These are phyloP conservation scores for Autographa gamma DNA, from an alignment of 2,888 invertebrate species.

Conservation along the genomic window DNA sequence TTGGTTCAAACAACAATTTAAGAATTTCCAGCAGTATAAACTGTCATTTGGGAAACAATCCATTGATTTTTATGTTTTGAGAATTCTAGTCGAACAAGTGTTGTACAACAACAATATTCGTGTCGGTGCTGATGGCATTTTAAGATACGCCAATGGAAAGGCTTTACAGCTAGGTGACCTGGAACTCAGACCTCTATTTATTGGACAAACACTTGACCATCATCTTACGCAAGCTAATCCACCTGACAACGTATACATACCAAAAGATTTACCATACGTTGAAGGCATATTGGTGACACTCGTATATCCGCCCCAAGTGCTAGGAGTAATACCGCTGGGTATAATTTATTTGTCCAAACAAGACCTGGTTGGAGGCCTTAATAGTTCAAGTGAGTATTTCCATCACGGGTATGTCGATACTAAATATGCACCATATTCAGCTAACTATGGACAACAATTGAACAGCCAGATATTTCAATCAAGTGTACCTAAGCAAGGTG, in stretches of 20 bases:
- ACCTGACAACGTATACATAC: slow-evolving; percentile 18
- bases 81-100: slow-evolving; percentile 61
- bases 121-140: slow-evolving; percentile 59
- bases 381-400: slow-evolving; percentile 15
- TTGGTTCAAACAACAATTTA: slow-evolving; percentile 69
- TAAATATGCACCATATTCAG: slow-evolving; percentile 5
- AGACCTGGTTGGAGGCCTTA: background rate
- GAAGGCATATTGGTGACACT: slow-evolving; percentile 70
- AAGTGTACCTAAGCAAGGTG: background rate
- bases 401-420: background rate
- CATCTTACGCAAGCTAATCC: slow-evolving; percentile 39
- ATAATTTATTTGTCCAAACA: slow-evolving; percentile 54
- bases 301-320: slow-evolving; percentile 65
- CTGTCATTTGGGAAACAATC: slow-evolving; percentile 44
- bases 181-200: slow-evolving; percentile 69
- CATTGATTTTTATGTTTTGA: slow-evolving; percentile 58
- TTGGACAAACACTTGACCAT: slow-evolving; percentile 66
- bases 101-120: slow-evolving; percentile 66
- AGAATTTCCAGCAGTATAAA: slow-evolving; percentile 49
- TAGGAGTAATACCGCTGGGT: slow-evolving; percentile 74
- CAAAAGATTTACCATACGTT: slow-evolving; percentile 60
- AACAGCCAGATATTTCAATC: background rate
- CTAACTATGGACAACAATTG: background rate
- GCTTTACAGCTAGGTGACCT: slow-evolving; percentile 64
- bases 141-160: slow-evolving; percentile 64